Evolutionary conservation across 2,113 vertebrate species (phyloP).

Genomic region (Tyto alba): DNA sequence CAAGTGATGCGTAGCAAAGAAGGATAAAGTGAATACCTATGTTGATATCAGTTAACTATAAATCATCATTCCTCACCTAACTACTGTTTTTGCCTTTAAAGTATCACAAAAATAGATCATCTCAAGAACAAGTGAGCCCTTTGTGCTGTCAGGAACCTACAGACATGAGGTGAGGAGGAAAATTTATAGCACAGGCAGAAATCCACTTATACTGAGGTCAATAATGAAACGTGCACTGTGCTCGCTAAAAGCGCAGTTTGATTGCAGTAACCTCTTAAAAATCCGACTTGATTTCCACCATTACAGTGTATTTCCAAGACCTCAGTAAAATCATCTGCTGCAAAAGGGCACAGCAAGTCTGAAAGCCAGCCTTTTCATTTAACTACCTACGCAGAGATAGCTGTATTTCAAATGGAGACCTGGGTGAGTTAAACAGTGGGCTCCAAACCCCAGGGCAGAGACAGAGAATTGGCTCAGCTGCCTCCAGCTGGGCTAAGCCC

Average conservation of each 20-base stretch:
- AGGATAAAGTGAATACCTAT: neutral
- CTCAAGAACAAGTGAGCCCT: neutral
- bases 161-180: neutral
- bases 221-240: neutral
- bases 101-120: neutral
- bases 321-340: neutral
- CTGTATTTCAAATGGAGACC: neutral
- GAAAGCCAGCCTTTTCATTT: neutral
- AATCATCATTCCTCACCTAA: neutral
- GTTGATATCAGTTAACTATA: neutral
- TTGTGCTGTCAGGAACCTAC: neutral
- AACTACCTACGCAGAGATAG: accelerated
- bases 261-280: neutral
- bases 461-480: neutral
- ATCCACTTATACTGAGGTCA: neutral
- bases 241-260: neutral
- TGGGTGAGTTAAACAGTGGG: neutral
- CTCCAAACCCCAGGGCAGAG: accelerated
- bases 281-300: neutral
- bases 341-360: neutral
- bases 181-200: neutral
- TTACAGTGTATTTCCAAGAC: neutral
- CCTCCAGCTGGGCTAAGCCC: neutral
- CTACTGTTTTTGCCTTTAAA: neutral
- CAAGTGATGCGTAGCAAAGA: neutral